Evolutionary conservation across 2,888 invertebrate genomes (phyloP), one percentile per base, ranked within the genome.

Genomic region (Laothoe populi): DNA sequence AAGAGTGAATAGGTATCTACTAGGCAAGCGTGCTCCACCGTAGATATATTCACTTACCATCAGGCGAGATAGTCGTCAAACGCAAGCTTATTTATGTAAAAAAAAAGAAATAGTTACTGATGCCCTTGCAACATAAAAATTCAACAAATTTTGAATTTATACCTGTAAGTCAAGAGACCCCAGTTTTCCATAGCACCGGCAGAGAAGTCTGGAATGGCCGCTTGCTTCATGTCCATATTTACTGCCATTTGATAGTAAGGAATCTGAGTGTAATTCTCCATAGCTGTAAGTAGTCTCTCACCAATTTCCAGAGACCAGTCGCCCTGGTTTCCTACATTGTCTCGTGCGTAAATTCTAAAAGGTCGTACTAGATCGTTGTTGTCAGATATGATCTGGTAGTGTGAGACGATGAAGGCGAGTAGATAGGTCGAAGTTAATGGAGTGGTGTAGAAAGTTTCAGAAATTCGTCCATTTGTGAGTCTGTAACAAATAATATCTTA

Each of bases 171-270:
- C 42, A 96, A 93, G 35, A 97, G 90, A 5, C 97, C 97, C 96
- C 97, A 97, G 77, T 97, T 97, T 83, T 97, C 97, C 97, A 97
- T 97, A 63, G 97, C 97, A 62, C 96, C 96, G 72, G 96, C 95
- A 35, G 95, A 93, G 80, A 97, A 96, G 75, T 97, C 96, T 3
- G 97, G 96, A 63, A 97, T 95, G 1, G 96, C 96, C 8, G 96
- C 95, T 72, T 96, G 95, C 75, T 97, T 96, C 78, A 95, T 92
- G 59, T 84, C 75, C 66, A 93, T 79, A 40, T 87, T 76, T 0
- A 49, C 21, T 4, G 93, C 92, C 90, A 95, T 95, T 0, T 81
- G 73, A 49, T 95, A 86, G 66, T 94, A 94, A 0, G 85, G 61
- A 42, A 89, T 72, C 0, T 73, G 92, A 70, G 96, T 94, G 79